These are phyloP conservation scores for Habroteleia sp. DNA, from an alignment of 2,888 invertebrate genomes.

Conservation along the genomic window DNA sequence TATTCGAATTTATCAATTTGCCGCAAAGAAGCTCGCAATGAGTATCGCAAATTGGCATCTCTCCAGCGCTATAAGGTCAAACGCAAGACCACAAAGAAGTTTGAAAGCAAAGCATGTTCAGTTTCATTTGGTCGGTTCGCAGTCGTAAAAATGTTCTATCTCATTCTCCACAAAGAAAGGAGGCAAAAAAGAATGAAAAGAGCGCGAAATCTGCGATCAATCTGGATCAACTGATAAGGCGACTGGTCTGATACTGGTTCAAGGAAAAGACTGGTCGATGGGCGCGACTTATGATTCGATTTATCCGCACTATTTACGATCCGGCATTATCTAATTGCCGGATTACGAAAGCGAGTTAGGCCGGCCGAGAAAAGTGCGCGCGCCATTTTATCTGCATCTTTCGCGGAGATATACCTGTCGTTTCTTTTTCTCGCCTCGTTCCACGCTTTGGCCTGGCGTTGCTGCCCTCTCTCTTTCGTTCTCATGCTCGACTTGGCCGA, in stretches of 20 bases:
- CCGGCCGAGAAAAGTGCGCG: conserved; percentile 56
- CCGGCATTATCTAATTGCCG: conserved; percentile 63
- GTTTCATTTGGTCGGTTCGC: too few species aligned
- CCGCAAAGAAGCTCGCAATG: too few species aligned
- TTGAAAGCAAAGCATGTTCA: too few species aligned
- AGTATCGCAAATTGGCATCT: too few species aligned
- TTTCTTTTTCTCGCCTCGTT: conserved; percentile 49
- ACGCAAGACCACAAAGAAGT: too few species aligned
- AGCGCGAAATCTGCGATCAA: conserved; percentile 41
- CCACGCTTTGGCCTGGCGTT: conserved; percentile 39
- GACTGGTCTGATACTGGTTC: conserved; percentile 30
- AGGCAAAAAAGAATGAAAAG: conserved; percentile 31
- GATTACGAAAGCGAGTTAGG: conserved; percentile 63
- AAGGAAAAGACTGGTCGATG: conserved; percentile 48
- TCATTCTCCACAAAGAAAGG: conserved; percentile 8
- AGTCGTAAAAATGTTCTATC: too few species aligned
- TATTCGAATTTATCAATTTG: too few species aligned
- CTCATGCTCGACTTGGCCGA: conserved; percentile 73
- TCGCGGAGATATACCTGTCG: conserved; percentile 53
- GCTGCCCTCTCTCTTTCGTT: conserved; percentile 61
- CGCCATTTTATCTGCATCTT: conserved; percentile 59
- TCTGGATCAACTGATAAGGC: conserved; percentile 54
- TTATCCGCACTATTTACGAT: conserved; percentile 63
- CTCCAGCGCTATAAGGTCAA: too few species aligned
- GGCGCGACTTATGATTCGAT: conserved; percentile 61